Evolutionary conservation across 2,113 vertebrate genomes (phyloP).

Genomic region (Perognathus longimembris): DNA sequence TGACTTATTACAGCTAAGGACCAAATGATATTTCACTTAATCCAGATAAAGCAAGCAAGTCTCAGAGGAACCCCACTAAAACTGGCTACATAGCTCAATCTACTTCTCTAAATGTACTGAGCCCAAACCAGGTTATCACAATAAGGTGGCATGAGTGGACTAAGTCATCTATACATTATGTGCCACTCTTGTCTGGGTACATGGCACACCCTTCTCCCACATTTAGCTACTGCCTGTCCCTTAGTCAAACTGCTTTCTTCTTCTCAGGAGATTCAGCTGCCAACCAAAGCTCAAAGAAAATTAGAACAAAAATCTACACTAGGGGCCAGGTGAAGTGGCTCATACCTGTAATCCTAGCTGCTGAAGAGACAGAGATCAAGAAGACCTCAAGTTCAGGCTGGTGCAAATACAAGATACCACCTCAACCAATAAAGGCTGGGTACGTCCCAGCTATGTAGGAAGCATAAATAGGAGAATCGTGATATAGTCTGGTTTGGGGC

Average conservation of each 20-base stretch:
- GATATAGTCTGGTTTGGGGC: too few species aligned
- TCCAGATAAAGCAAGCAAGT: background rate
- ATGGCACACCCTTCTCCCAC: background rate
- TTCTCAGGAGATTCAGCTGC: background rate
- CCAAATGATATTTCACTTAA: background rate
- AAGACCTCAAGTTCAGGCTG: too few species aligned
- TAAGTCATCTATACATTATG: background rate
- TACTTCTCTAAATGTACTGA: background rate
- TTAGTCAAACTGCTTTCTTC: background rate
- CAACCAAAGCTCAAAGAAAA: background rate
- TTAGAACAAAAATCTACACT: background rate
- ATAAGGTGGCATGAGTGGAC: fast-evolving
- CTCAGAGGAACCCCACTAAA: background rate
- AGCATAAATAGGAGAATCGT: too few species aligned
- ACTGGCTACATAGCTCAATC: background rate
- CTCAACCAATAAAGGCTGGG: too few species aligned
- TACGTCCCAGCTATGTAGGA: too few species aligned
- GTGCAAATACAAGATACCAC: too few species aligned
- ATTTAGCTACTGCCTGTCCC: background rate
- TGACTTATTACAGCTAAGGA: background rate
- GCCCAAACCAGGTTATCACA: background rate
- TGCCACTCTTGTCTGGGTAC: background rate
- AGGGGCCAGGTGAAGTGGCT: too few species aligned
- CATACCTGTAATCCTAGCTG: too few species aligned
- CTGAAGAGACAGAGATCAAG: too few species aligned